phyloP scores from a whole-genome alignment of 2,797 vertebrate species.

The Crax fasciolata region DNA sequence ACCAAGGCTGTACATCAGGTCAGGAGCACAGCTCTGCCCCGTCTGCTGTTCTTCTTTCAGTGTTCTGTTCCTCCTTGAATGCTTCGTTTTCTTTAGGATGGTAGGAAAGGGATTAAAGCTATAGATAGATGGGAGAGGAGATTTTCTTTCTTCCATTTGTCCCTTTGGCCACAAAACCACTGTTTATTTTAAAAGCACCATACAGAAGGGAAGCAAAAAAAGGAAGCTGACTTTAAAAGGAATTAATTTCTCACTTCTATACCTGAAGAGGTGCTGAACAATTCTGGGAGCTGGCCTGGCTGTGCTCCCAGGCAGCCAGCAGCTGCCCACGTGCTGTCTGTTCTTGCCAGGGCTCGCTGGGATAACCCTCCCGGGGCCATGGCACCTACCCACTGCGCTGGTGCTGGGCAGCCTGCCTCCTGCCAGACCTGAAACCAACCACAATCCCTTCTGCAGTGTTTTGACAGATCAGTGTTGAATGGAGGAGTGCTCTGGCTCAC shows the following conservation, averaged over 20 bases:
- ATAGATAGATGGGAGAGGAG: background rate
- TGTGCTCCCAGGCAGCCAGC: background rate
- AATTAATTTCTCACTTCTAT: background rate
- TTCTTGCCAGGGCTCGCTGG: background rate
- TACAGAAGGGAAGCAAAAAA: fast-evolving
- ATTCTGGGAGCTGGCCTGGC: background rate
- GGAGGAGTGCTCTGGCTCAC: background rate
- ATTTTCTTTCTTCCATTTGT: background rate
- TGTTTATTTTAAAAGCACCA: background rate
- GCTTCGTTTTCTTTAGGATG: background rate
- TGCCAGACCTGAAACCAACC: too few relatives aligned
- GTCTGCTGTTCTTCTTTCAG: background rate
- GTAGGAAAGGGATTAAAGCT: background rate
- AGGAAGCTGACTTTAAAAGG: background rate
- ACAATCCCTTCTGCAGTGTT: fast-evolving
- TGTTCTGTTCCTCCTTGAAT: background rate
- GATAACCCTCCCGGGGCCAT: too few relatives aligned
- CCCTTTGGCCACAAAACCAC: background rate
- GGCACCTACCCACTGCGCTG: background rate
- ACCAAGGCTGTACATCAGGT: background rate
- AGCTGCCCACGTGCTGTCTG: too few relatives aligned
- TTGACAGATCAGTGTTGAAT: background rate
- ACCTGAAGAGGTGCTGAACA: background rate
- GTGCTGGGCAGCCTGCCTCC: background rate
- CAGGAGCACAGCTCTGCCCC: background rate